phyloP scores from a whole-genome alignment of 2,113 vertebrate genomes.

The Neolamprologus devosi region DNA sequence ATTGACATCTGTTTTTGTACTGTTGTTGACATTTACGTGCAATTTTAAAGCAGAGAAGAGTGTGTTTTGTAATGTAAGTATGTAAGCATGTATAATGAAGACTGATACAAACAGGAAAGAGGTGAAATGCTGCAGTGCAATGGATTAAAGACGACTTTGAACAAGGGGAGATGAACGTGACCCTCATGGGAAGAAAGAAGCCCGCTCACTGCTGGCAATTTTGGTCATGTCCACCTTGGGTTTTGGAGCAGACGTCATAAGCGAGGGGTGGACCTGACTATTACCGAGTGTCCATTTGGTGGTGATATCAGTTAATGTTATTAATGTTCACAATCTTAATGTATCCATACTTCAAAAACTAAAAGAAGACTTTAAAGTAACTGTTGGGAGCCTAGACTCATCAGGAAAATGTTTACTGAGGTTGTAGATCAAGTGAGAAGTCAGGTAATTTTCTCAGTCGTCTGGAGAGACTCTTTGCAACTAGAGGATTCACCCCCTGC shows the following conservation, averaged over 20 bases:
- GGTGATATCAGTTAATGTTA: background rate
- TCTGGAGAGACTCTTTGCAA: background rate
- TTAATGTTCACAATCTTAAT: background rate
- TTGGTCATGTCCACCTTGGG: background rate
- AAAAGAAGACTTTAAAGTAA: background rate
- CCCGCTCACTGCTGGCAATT: rapidly evolving
- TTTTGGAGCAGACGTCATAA: background rate
- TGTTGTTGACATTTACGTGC: background rate
- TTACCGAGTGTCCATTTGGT: background rate
- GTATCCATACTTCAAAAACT: background rate
- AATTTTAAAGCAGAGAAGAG: background rate
- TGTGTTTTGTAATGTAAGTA: background rate
- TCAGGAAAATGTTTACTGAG: background rate
- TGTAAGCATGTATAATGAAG: background rate
- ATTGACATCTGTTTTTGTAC: background rate
- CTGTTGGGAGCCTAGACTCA: background rate
- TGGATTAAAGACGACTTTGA: rapidly evolving
- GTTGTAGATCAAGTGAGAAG: background rate
- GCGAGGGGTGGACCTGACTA: background rate
- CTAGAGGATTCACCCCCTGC: background rate
- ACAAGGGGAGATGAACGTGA: background rate
- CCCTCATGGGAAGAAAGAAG: background rate
- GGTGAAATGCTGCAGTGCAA: rapidly evolving
- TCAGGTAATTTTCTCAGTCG: background rate
- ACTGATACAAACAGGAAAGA: background rate